These are phyloP conservation scores for Adrianichthys oophorus DNA, from an alignment of 2,797 vertebrate species.

Conservation along the genomic window DNA sequence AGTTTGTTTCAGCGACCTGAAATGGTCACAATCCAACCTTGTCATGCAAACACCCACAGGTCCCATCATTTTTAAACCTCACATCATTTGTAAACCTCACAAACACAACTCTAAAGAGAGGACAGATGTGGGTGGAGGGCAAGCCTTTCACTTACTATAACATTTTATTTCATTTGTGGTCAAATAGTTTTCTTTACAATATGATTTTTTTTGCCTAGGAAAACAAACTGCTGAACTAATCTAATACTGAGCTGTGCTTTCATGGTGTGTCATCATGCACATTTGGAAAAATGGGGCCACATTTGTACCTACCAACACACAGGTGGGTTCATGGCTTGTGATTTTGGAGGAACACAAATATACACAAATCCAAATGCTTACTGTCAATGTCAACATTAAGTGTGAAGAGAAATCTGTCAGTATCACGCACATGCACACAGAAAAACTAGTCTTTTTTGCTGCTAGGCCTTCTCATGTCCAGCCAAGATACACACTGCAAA, in stretches of 20 bases:
- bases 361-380: constrained; percentile 61
- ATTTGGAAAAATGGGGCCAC: constrained; percentile 61
- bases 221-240: constrained; percentile 52
- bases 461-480: constrained; percentile 56
- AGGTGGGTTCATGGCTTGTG: constrained; percentile 50
- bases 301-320: constrained; percentile 6
- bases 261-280: constrained; percentile 64
- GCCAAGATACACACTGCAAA: constrained; percentile 66
- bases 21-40: constrained; percentile 46
- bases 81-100: constrained; percentile 49
- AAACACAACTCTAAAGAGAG: constrained; percentile 42
- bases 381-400: constrained; percentile 66
- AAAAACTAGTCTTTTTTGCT: constrained; percentile 62
- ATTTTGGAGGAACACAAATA: constrained; percentile 67
- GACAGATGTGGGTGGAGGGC: constrained; percentile 11
- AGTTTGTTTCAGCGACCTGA: constrained; percentile 35
- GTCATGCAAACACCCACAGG: constrained; percentile 55
- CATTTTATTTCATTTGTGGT: constrained; percentile 39
- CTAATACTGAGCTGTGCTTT: constrained; percentile 41
- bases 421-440: constrained; percentile 36
- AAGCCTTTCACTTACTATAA: constrained; percentile 25
- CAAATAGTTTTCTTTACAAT: constrained; percentile 34
- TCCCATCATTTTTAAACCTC: constrained; percentile 56
- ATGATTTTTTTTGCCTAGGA: constrained; percentile 20
- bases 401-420: constrained; percentile 66